Base-by-base conservation (phyloP, 2,888 invertebrate species). In the Chrysolina oricalcia region DNA sequence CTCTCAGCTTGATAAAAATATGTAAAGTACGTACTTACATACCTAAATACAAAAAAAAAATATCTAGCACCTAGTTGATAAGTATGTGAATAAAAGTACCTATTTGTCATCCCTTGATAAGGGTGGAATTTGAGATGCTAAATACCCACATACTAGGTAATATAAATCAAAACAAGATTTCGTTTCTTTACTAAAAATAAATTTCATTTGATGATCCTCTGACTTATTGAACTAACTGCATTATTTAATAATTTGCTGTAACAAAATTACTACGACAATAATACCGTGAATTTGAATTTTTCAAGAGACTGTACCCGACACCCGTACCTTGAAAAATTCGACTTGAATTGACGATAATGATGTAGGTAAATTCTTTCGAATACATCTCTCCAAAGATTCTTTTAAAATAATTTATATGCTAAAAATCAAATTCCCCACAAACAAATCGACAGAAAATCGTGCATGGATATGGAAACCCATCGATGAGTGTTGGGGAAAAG, bases 401-500 rank as follows among this genome's bases (percentile, higher is more conserved):
- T 23, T 21, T 10, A 50, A 50, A 50, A 67, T 15, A 11, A 50
- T 27, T 40, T 2, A 15, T 72, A 65, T 66, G 43, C 64, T 68
- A 71, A 77, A 76, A 76, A 78, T 69, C 69, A 72, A 65, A 68
- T 59, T 73, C 68, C 65, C 69, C 65, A 73, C 65, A 72, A 72
- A 64, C 64, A 70, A 72, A 74, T 76, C 69, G 78, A 80, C 78
- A 81, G 80, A 75, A 73, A 66, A 69, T 78, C 35, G 74, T 70
- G 67, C 70, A 75, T 81, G n/a, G n/a, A n/a, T n/a, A n/a, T 81
- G 82, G 79, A 83, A 83, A 83, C 79, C 81, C 79, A 78, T 80
- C 73, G 81, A 83, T 82, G 78, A 81, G 81, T 87, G 87, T 88
- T 84, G 84, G 85, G 87, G 86, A 88, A 88, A 88, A 88, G 83